These are phyloP conservation scores for Subacronicta megacephala DNA, from an alignment of 2,888 invertebrate genomes.

Conservation along the genomic window DNA sequence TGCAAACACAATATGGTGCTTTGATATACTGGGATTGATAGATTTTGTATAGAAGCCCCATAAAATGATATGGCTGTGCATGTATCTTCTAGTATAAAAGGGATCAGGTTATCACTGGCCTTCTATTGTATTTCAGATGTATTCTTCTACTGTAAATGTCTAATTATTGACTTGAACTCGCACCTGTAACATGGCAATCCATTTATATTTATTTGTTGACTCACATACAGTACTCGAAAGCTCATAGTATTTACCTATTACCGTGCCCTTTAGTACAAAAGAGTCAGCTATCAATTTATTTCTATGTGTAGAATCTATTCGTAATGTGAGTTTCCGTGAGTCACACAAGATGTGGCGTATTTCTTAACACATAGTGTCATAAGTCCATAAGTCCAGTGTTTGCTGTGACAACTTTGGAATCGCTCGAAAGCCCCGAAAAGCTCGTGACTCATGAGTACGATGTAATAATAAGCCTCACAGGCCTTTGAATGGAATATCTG, in stretches of 20 bases:
- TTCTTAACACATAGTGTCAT: conserved; percentile 39
- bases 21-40: conserved; percentile 29
- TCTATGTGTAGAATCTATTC: not conserved
- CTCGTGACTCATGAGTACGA: conserved; percentile 49
- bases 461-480: conserved; percentile 25
- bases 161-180: too few relatives aligned
- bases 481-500: conserved; percentile 37
- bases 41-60: too few relatives aligned
- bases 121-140: too few relatives aligned
- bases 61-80: too few relatives aligned
- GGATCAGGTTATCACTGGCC: too few relatives aligned
- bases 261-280: not conserved
- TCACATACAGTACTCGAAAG: too few relatives aligned
- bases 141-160: too few relatives aligned
- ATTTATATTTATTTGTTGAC: too few relatives aligned
- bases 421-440: conserved; percentile 50
- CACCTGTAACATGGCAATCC: too few relatives aligned
- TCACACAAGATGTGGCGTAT: conserved; percentile 45
- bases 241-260: too few relatives aligned
- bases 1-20: conserved; percentile 40
- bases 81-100: too few relatives aligned
- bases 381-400: conserved; percentile 56
- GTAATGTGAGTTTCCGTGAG: conserved; percentile 34
- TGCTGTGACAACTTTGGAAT: conserved; percentile 60
- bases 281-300: conserved; percentile 7